Evolutionary conservation across 2,888 invertebrate species (phyloP), one percentile per base, ranked within the genome.

Genomic region (Andrena haemorrhoa): DNA sequence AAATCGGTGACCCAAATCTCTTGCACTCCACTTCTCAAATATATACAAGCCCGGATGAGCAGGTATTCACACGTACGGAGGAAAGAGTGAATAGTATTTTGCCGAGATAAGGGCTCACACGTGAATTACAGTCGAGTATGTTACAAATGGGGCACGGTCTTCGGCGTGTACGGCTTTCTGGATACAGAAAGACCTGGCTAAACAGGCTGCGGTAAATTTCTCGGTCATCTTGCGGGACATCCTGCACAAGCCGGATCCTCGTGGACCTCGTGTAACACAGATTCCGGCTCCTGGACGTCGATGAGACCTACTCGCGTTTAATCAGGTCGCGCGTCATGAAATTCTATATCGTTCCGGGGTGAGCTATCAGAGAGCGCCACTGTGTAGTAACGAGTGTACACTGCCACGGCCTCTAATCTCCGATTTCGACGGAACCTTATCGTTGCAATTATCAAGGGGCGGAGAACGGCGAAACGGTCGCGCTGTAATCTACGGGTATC

Each of bases 371-470:
- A 77, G 77, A 10, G 53, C 53, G 64, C 61, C 77, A 65, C 65
- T 26, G 47, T 64, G 61, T 72, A 47, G 75, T 70, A 73, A 82
- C 74, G 68, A 68, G 75, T 77, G 74, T 75, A 75, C 77, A 73
- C 82, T 49, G 64, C 41, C 47, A 41, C 66, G 29, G 53, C 56
- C 84, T 85, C 75, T 85, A 82, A 85, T 85, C 85, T 82, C 79
- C 68, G 75, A 79, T 84, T 87, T 81, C 86, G 75, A 72, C 76
- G 82, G 75, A 78, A 82, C 77, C 78, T 86, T 78, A 86, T 87
- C 82, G 77, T 69, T 69, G 73, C 79, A 82, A 87, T 87, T 87
- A 87, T 87, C 80, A 77, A 53, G 77, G 47, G 73, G 29, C 49
- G 66, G 79, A 12, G 51, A 56, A 74, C 77, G 74, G 61, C 58